These are phyloP conservation scores for Cladopsammia gracilis DNA, from an alignment of 64 coral and sea anemone species.

Conservation along the genomic window DNA sequence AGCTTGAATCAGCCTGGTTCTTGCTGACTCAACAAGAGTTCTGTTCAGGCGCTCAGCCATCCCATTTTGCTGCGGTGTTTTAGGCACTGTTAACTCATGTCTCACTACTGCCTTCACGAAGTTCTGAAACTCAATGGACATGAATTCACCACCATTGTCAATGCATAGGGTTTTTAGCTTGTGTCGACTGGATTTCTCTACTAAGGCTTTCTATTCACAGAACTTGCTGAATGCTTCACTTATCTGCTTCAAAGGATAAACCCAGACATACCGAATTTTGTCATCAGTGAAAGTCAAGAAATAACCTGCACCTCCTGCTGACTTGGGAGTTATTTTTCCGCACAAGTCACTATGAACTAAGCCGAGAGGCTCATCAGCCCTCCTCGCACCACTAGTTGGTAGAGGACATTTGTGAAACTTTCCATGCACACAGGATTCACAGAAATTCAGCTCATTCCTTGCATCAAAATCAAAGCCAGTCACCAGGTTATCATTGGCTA, in stretches of 20 bases:
- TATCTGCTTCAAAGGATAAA: neutral
- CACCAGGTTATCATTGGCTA: constrained; percentile 52
- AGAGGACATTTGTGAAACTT: neutral
- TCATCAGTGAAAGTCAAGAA: neutral
- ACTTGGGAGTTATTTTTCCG: neutral
- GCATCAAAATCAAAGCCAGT: constrained; percentile 7
- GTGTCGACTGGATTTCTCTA: constrained; percentile 43
- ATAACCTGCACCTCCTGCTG: neutral
- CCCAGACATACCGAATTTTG: neutral
- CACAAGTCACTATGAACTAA: neutral
- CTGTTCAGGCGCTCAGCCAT: constrained; percentile 53
- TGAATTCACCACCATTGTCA: constrained; percentile 74
- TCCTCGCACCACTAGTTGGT: neutral
- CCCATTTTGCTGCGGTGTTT: constrained; percentile 64
- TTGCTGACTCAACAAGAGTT: constrained; percentile 55
- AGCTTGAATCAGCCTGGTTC: constrained; percentile 30
- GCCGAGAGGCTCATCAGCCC: neutral
- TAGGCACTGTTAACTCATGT: constrained; percentile 25
- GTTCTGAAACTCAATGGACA: constrained; percentile 43
- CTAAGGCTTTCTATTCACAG: constrained; percentile 5
- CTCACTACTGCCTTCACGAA: neutral
- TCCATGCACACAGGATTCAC: constrained; percentile 35
- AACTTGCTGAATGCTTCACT: constrained; percentile 42
- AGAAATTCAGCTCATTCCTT: neutral
- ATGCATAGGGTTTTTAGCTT: constrained; percentile 8